A percentile compares a stretch with the other conserved stretches of the same genome.
phyloP scores from a whole-genome alignment of 2,888 invertebrate species.

The Drosophila buzzatii region DNA sequence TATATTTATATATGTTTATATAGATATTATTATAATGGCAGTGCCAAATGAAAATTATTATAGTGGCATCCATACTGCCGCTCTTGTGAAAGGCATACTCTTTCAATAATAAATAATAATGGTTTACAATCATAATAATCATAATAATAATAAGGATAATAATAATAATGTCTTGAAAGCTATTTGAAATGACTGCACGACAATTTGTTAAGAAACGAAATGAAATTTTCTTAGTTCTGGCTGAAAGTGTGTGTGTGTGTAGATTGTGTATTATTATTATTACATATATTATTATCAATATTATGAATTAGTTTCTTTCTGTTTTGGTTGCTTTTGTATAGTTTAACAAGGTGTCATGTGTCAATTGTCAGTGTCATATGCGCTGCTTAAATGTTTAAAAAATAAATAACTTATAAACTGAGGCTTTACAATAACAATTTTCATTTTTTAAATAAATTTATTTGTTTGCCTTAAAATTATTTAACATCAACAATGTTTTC shows the following conservation, averaged over 20 bases:
- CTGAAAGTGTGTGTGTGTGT: constrained; percentile 19
- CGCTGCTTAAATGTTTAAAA: constrained; percentile 74
- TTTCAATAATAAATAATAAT: constrained; percentile 46
- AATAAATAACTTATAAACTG: constrained; percentile 78
- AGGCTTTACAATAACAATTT: constrained; percentile 76
- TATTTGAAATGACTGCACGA: constrained; percentile 59
- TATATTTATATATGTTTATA: constrained; percentile 10
- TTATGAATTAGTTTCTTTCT: constrained; percentile 27
- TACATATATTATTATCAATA: constrained; percentile 38
- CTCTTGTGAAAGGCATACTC: constrained; percentile 52
- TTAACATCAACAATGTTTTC: constrained; percentile 76
- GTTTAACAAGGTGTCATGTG: constrained; percentile 65
- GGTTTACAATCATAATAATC: constrained; percentile 14
- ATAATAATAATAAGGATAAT: constrained; percentile 14
- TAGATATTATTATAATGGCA: constrained; percentile 39
- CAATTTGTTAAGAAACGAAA: constrained; percentile 33
- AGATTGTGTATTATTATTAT: constrained; percentile 29
- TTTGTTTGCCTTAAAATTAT: constrained; percentile 73
- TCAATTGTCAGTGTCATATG: constrained; percentile 60
- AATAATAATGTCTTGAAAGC: constrained; percentile 50
- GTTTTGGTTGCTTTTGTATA: constrained; percentile 49
- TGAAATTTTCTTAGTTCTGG: constrained; percentile 11
- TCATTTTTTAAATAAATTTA: constrained; percentile 68
- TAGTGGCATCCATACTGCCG: constrained; percentile 29
- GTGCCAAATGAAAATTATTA: constrained; percentile 49